A percentile compares a stretch with the other conserved stretches of the same genome.
Conservation (phyloP, 2,797 vertebrate species). For the Spinus pinus region DNA sequence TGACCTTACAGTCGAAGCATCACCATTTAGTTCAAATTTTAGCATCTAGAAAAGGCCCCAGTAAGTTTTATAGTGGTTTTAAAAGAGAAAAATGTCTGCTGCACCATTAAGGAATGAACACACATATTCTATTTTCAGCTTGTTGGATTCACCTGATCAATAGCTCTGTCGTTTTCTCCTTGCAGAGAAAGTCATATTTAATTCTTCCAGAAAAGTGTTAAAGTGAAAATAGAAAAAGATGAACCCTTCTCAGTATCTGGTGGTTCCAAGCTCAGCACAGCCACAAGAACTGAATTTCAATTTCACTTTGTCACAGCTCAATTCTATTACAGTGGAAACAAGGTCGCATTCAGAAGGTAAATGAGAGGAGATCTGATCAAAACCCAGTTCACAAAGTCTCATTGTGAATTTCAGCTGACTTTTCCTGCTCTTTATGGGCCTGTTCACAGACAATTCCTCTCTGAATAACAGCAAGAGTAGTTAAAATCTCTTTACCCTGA, state of each 20-base stretch:
- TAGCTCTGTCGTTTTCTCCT: neutral
- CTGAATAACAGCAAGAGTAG: neutral
- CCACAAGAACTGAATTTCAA: neutral
- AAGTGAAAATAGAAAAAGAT: neutral
- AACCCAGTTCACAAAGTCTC: constrained; percentile 32
- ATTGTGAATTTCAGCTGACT: constrained; percentile 19
- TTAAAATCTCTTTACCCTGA: neutral
- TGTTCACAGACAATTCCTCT: neutral
- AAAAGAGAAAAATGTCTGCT: neutral
- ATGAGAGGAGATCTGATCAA: constrained; percentile 22
- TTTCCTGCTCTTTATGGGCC: neutral
- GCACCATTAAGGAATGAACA: neutral
- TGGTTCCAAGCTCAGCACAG: neutral
- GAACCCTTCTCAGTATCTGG: neutral
- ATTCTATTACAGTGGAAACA: neutral
- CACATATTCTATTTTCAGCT: neutral
- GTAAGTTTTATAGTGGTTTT: neutral
- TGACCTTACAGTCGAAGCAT: neutral
- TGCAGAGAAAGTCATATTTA: neutral
- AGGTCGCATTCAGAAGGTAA: constrained; percentile 28
- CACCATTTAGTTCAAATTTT: neutral
- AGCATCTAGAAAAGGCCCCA: neutral
- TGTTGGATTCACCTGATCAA: neutral
- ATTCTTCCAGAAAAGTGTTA: neutral
- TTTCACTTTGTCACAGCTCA: neutral